Evolutionary conservation across 1,140 invertebrate species (phyloP).

Genomic region (Dreissena polymorpha): DNA sequence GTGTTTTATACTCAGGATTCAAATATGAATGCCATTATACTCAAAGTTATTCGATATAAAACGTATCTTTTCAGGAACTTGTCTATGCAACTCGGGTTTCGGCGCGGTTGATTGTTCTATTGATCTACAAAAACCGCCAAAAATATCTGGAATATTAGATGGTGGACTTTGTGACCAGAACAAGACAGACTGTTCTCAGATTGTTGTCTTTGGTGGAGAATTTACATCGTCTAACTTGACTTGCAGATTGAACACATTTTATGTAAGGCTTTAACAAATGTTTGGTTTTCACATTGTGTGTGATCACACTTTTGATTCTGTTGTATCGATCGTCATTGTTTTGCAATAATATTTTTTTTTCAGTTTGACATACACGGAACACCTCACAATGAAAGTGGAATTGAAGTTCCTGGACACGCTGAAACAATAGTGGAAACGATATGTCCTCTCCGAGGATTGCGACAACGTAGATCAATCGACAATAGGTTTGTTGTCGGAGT

Average conservation of each 20-base stretch:
- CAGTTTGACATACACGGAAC: too few relatives aligned
- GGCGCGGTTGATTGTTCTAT: slow-evolving; percentile 53
- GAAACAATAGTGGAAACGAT: slow-evolving; percentile 13
- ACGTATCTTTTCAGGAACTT: slow-evolving; percentile 37
- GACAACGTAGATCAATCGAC: neutral
- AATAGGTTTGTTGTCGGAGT: slow-evolving; percentile 6
- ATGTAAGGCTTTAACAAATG: neutral
- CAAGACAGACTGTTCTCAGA: neutral
- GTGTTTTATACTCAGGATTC: neutral
- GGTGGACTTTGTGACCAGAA: slow-evolving; percentile 45
- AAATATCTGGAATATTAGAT: slow-evolving; percentile 28
- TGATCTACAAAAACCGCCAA: slow-evolving; percentile 44
- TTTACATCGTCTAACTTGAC: slow-evolving; percentile 24
- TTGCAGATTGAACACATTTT: neutral
- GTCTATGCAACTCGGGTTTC: slow-evolving; percentile 34
- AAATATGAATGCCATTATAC: too few relatives aligned
- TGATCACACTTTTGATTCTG: neutral
- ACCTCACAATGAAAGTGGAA: too few relatives aligned
- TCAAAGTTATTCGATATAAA: too few relatives aligned
- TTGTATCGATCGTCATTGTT: neutral
- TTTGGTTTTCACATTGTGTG: neutral
- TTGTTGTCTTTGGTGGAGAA: slow-evolving; percentile 26
- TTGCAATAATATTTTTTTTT: too few relatives aligned
- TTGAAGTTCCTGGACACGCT: neutral
- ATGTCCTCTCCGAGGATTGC: neutral